Evolutionary conservation across 2,113 vertebrate genomes (phyloP), one percentile per base, ranked within the genome.

Genomic region (Oncorhynchus keta): DNA sequence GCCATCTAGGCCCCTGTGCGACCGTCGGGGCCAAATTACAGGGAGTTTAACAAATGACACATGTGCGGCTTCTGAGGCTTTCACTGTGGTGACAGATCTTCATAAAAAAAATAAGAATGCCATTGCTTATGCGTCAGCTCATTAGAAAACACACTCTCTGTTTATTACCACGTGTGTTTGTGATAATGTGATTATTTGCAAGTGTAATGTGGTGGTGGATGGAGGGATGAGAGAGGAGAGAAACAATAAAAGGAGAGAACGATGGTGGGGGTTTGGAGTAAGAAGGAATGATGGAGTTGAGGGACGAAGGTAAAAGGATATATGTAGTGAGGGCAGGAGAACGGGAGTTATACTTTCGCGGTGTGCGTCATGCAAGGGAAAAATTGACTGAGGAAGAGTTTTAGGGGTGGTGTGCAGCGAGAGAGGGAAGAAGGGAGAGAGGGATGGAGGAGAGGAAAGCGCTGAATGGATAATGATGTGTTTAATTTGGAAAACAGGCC

Each of bases 121-220:
- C 68, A 76, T 35, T 85, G 84, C 79, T 83, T 89, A 84, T 84
- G 72, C 79, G 77, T 61, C 20, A 13, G 75, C 22, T 77, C 78
- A 81, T 68, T 71, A 82, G 82, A 75, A 81, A 84, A 72, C 86
- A 81, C 78, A 76, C 64, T 70, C 79, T 84, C 67, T 62, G 73
- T 86, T 87, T 83, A 84, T 86, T 82, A 68, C 39, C 74, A 72
- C 77, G 49, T 64, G 81, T 85, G 45, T 76, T 80, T 76, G 76
- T 78, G 82, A 86, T 86, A 82, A 83, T 84, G 83, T 80, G 81
- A 87, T 87, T 87, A 87, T 88, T 89, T 87, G 87, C 81, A 87
- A 88, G 74, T 89, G 83, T 84, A 91, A 91, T 86, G 55, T 18
- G 45, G 81, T 61, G 55, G 30, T 32, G 79, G 81, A 81, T 81